Evolutionary conservation across 2,113 vertebrate species (phyloP).

Genomic region (Chlamydotis undulata): DNA sequence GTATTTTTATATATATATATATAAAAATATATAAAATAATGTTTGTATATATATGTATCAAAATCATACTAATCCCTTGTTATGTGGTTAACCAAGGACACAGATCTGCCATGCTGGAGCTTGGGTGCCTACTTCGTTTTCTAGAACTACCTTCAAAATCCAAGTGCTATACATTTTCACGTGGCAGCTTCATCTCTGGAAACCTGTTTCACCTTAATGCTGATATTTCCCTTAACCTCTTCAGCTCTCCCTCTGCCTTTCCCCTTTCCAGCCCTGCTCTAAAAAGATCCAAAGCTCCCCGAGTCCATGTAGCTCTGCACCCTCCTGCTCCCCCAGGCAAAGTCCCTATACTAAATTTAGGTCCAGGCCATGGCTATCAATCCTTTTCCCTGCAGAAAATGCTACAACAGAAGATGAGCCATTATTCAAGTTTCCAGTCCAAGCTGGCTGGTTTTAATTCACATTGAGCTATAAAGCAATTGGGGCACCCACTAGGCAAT

Average conservation of each 20-base stretch:
- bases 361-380: background rate
- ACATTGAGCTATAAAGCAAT: background rate
- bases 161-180: background rate
- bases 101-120: slow-evolving; percentile 13
- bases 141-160: background rate
- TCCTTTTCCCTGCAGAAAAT: background rate
- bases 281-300: background rate
- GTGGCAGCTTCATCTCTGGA: background rate
- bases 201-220: background rate
- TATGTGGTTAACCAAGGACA: background rate
- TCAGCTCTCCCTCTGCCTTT: slow-evolving; percentile 1
- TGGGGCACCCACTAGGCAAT: background rate
- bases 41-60: background rate
- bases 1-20: background rate
- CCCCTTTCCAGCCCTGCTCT: slow-evolving; percentile 11
- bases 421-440: background rate
- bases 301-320: background rate
- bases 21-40: too few relatives aligned
- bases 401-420: background rate
- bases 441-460: background rate
- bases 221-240: slow-evolving; percentile 27
- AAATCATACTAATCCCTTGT: background rate
- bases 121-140: background rate
- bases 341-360: background rate
- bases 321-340: background rate